A percentile compares a stretch with the other conserved stretches of the same genome.
phyloP scores from a whole-genome alignment of 2,113 vertebrate species.

The Mesitornis unicolor region DNA sequence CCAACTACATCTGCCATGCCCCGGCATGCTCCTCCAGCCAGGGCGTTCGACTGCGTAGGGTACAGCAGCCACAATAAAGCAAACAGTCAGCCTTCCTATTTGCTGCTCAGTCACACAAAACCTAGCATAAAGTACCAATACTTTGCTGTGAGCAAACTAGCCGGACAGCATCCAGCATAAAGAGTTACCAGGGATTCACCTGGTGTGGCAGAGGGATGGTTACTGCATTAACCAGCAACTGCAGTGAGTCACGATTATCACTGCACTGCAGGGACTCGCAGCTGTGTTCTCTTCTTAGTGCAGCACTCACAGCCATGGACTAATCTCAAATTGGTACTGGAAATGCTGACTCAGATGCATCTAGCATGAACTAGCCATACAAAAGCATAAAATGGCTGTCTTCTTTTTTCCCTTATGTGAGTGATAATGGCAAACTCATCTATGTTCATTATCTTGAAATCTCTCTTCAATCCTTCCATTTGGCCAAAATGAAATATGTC shows the following conservation, averaged over 20 bases:
- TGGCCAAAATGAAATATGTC: background rate
- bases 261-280: background rate
- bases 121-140: background rate
- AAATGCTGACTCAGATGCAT: background rate
- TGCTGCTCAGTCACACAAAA: background rate
- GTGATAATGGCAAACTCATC: background rate
- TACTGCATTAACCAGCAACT: constrained; percentile 7
- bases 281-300: background rate
- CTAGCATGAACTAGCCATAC: background rate
- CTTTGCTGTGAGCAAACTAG: background rate
- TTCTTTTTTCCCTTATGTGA: background rate
- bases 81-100: background rate
- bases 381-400: background rate
- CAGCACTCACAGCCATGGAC: background rate
- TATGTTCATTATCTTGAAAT: background rate
- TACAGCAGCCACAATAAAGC: background rate
- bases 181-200: background rate
- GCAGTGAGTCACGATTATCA: background rate
- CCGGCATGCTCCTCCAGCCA: background rate
- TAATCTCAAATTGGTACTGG: background rate
- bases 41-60: background rate
- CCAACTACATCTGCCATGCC: background rate
- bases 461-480: background rate
- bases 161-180: background rate
- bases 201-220: background rate